A percentile compares a stretch with the other conserved stretches of the same genome.
These are phyloP conservation scores for Scaptomyza graminum DNA, from an alignment of 1,140 invertebrate genomes.

Conservation along the genomic window DNA sequence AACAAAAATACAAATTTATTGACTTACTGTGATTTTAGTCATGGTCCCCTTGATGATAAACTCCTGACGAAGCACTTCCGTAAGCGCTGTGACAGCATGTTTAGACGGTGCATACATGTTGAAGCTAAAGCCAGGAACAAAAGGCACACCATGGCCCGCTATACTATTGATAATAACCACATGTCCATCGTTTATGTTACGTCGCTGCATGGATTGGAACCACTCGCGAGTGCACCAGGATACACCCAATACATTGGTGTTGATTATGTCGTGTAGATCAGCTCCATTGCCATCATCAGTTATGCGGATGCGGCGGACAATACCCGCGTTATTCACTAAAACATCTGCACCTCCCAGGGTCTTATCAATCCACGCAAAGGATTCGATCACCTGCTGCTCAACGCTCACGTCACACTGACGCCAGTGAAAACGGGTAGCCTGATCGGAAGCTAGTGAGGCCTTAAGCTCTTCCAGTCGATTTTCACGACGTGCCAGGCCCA, in stretches of 20 bases:
- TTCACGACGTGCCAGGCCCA: conserved; percentile 88
- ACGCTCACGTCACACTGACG: conserved; percentile 86
- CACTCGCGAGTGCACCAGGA: conserved; percentile 86
- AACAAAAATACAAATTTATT: background rate
- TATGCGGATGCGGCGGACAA: conserved; percentile 42
- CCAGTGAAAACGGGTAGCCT: conserved; percentile 56
- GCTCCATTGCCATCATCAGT: conserved; percentile 62
- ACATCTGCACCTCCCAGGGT: conserved; percentile 87
- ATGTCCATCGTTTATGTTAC: conserved; percentile 87
- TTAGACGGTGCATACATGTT: conserved; percentile 87
- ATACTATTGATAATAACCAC: conserved; percentile 83
- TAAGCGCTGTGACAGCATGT: conserved; percentile 85
- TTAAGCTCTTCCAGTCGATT: conserved; percentile 82
- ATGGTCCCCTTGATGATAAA: conserved; percentile 83
- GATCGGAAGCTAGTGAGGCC: conserved; percentile 38
- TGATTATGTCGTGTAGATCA: conserved; percentile 56
- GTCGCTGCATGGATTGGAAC: conserved; percentile 86
- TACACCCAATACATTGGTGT: conserved; percentile 85
- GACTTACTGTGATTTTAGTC: conserved; percentile 70
- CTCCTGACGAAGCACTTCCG: conserved; percentile 87
- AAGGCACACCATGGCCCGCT: conserved; percentile 84
- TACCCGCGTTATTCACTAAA: conserved; percentile 89
- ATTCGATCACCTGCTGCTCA: conserved; percentile 86
- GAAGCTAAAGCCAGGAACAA: conserved; percentile 33
- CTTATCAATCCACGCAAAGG: conserved; percentile 86